Evolutionary conservation across 2,888 invertebrate species (phyloP).

Genomic region (Thecophora atra): DNA sequence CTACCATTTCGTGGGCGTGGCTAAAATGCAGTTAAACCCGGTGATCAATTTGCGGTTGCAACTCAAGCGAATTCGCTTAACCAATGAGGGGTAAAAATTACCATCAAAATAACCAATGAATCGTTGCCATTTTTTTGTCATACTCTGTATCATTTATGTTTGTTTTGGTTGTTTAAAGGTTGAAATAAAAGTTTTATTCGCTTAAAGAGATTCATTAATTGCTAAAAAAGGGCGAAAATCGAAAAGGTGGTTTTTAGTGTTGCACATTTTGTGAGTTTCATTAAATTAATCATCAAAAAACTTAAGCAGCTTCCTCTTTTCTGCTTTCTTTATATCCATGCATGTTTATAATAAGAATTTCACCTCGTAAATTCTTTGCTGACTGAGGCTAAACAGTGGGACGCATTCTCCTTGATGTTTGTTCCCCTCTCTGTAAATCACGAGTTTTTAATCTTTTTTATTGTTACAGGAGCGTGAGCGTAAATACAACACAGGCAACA

Average conservation of each 20-base stretch:
- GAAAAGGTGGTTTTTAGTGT: too few relatives aligned
- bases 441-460: too few relatives aligned
- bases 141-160: neutral
- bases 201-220: neutral
- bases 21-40: conserved; percentile 1
- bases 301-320: too few relatives aligned
- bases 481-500: neutral
- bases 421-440: too few relatives aligned
- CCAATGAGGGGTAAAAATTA: neutral
- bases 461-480: neutral
- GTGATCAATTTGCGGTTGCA: conserved; percentile 16
- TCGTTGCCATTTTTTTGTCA: neutral
- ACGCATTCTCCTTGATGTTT: too few relatives aligned
- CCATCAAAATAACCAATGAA: neutral
- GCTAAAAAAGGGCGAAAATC: neutral
- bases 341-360: too few relatives aligned
- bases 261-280: too few relatives aligned
- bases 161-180: neutral
- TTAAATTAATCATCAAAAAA: too few relatives aligned
- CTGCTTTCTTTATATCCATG: too few relatives aligned
- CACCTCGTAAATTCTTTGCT: too few relatives aligned
- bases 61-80: neutral
- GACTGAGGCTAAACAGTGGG: too few relatives aligned
- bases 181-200: neutral
- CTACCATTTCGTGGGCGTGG: conserved; percentile 4